Base-by-base conservation (phyloP, 2,797 vertebrate species). In the Tympanoctomys barrerae region DNA sequence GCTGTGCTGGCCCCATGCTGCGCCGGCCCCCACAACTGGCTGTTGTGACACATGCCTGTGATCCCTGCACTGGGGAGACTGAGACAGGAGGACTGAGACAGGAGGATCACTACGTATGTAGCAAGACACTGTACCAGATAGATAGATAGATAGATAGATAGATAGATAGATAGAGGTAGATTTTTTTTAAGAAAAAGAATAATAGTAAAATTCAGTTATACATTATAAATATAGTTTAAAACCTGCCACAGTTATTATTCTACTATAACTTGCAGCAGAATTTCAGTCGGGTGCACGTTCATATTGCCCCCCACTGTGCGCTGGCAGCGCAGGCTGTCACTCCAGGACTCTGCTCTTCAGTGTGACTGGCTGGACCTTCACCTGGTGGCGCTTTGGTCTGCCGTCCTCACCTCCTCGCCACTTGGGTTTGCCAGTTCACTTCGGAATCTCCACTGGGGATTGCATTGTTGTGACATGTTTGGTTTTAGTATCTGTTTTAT, bases 241-340 rank as follows among this genome's bases (percentile, higher is more conserved):
- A 93, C 22, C 8, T 39, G 24, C 18, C 62, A 7, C 81, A 89
- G 79, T 96, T 91, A 64, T 73, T 80, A 19, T 70, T 89, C 92
- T 92, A 70, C 73, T 31, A 21, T 52, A 31, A 36, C 21, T 80
- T 46, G 8, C 71, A 66, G 13, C 90, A 90, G 52, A 49, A n/a
- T 78, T 92, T 54, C n/a, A 88, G 42, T 52, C 62, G 16, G 16
- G 1, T 31, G 5, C 19, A 10, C 73, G 39, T 13, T 84, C 31
- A 24, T 10, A 2, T 64, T 71, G 8, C 42, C 36, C 62, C 78
- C 46, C 86, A 0, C 36, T 89, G 49, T 75, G 19, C 57, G 8
- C 11, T 84, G 62, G 68, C 71, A 52, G 42, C 54, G 39, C 36
- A n/a, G 57, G 70, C 73, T 33, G 11, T 39, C 64, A 10, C 86